A percentile compares a stretch with the other conserved stretches of the same genome.
Conservation (phyloP, 1,140 invertebrate genomes). For the Diploscapter pachys region DNA sequence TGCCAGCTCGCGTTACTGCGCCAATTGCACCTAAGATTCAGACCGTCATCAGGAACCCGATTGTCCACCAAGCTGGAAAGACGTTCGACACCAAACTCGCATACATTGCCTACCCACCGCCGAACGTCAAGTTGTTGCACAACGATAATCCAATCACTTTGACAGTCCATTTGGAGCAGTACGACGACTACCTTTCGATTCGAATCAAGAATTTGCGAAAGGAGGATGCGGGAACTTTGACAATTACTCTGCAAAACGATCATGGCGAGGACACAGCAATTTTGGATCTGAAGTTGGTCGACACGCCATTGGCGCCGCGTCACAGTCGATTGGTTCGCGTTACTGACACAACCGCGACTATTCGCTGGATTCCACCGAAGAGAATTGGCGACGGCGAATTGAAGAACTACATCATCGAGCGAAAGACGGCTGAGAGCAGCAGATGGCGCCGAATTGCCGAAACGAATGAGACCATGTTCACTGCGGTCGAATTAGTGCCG, state of each 20-base stretch:
- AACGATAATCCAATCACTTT: conserved; percentile 14
- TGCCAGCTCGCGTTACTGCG: conserved; percentile 18
- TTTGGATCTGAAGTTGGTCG: conserved; percentile 41
- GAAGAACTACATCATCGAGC: conserved; percentile 48
- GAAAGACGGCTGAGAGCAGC: conserved; percentile 51
- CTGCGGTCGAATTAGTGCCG: conserved; percentile 86
- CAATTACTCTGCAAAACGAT: conserved; percentile 14
- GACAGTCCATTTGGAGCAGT: conserved; percentile 17
- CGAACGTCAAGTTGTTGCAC: conserved; percentile 11
- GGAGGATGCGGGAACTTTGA: conserved; percentile 6
- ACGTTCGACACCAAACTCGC: conserved; percentile 17
- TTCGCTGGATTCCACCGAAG: conserved; percentile 41
- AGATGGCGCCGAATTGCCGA: conserved; percentile 48
- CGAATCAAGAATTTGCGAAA: conserved; percentile 11
- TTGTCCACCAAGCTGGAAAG: conserved; percentile 22
- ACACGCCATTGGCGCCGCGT: conserved; percentile 48
- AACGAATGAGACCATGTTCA: conserved; percentile 51
- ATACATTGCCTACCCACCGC: conserved; percentile 20
- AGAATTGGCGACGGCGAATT: conserved; percentile 34
- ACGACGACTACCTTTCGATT: conserved; percentile 24
- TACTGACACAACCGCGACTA: conserved; percentile 41
- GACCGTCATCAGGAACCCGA: neutral
- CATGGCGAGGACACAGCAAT: conserved; percentile 12
- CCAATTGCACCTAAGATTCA: conserved; percentile 16
- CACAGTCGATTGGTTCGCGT: conserved; percentile 36